Conservation (phyloP, 2,113 vertebrate species). For the Albula goreensis region DNA sequence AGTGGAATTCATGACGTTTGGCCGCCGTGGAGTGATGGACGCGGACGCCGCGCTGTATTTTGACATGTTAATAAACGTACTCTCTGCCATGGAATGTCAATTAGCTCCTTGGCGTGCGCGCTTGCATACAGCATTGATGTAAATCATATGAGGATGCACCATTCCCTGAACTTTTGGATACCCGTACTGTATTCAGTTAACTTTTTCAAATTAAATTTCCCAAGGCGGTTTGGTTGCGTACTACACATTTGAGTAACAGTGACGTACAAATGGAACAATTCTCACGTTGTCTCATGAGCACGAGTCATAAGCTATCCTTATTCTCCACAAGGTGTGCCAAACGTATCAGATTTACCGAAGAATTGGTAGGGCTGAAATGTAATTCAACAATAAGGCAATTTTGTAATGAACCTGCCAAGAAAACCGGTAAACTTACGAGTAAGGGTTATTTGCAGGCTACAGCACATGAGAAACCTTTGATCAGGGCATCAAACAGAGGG, state of each 20-base stretch:
- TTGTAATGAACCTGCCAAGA: neutral
- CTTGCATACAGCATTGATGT: neutral
- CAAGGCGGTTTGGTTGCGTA: neutral
- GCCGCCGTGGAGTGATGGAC: neutral
- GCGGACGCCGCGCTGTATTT: neutral
- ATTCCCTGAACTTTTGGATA: neutral
- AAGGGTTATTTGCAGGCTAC: neutral
- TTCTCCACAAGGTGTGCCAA: neutral
- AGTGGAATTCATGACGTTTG: neutral
- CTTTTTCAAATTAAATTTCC: conserved; percentile 9
- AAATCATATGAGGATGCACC: neutral
- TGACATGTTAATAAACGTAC: neutral
- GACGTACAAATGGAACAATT: neutral
- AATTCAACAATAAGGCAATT: neutral
- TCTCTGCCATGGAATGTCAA: neutral
- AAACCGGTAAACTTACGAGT: neutral
- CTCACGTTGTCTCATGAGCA: neutral
- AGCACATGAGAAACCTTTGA: neutral
- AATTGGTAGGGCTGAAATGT: conserved; percentile 13
- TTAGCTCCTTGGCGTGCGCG: neutral
- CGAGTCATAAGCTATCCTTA: neutral
- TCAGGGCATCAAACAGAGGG: neutral
- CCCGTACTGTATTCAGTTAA: neutral
- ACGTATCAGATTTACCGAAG: neutral
- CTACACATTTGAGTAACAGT: conserved; percentile 10